Base-by-base conservation (phyloP, 2,888 invertebrate species). In the Abrostola triplasia region DNA sequence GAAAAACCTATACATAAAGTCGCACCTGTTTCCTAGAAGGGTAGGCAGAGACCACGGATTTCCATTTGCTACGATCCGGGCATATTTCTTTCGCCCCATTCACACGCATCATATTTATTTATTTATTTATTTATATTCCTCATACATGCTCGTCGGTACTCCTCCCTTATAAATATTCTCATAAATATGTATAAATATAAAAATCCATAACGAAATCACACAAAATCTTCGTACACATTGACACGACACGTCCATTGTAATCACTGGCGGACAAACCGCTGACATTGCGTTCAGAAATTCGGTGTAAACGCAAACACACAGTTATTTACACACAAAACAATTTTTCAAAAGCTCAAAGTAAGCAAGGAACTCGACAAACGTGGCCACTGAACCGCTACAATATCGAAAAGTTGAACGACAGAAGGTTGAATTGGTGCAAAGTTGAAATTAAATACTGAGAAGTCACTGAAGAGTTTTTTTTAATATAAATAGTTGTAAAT, bases 321-420 rank as follows among this genome's bases (percentile, higher is more conserved):
- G 61, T 65, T 72, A 75, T 79, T 75, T 80, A 70, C 69, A 67
- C 66, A 69, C 72, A 67, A 77, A 79, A 73, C 78, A 79, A 78
- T 79, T 80, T 77, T 77, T 80, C 81, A 73, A 74, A 66, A 47
- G 65, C 74, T 74, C 76, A 56, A 66, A 70, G 69, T 73, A 76
- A 80, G 65, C 67, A 76, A 57, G 75, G 67, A 48, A 59, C 71
- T 68, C 70, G 47, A 59, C 71, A 61, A 73, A 73, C 66, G 73
- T 70, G 73, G 71, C 71, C 79, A 73, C 56, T 74, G 77, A 81
- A 59, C 71, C 70, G 63, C 57, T 58, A 38, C 48, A 6, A 12
- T 52, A 49, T n/a, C 6, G 9, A 4, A 49, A 53, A 73, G 59
- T 12, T 44, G 6, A 10, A 5, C 1, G 0, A n/a, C 70, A 77